Conservation (phyloP, 2,888 invertebrate genomes). For the Stegana nigrithorax region DNA sequence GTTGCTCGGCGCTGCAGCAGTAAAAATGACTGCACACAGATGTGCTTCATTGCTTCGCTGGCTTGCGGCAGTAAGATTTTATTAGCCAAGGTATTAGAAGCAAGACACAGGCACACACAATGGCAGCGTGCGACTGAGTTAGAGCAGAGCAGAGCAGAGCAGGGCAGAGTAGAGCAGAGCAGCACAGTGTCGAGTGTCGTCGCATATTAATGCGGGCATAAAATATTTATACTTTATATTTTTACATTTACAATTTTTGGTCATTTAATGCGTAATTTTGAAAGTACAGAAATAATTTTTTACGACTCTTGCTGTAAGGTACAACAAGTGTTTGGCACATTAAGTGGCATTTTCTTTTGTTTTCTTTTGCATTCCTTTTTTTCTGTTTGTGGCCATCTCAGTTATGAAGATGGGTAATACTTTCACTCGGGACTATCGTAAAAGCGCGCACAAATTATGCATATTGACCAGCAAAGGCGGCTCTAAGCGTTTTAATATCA, state of each 20-base stretch:
- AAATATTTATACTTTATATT: constrained; percentile 47
- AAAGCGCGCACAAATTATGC: too few species aligned
- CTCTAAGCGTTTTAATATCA: too few species aligned
- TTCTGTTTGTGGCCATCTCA: too few species aligned
- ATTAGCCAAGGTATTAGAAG: constrained; percentile 62
- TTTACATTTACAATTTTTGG: constrained; percentile 46
- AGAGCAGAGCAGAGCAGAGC: too few species aligned
- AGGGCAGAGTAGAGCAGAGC: background rate
- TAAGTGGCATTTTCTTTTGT: constrained; percentile 44
- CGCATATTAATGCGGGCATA: constrained; percentile 61
- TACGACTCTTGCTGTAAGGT: constrained; percentile 20
- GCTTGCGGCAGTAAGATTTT: constrained; percentile 58
- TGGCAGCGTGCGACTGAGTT: background rate
- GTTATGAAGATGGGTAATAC: constrained; percentile 3
- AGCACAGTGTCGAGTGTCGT: constrained; percentile 53
- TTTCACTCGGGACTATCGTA: background rate
- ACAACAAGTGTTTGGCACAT: constrained; percentile 54
- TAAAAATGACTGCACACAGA: constrained; percentile 61
- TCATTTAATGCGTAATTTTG: constrained; percentile 58
- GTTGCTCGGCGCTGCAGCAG: constrained; percentile 44
- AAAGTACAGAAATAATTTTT: constrained; percentile 29
- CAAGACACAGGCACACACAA: constrained; percentile 7
- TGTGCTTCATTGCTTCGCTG: constrained; percentile 54
- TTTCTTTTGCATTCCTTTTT: too few species aligned
- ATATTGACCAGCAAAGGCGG: too few species aligned